Evolutionary conservation across 2,888 invertebrate species (phyloP).

Genomic region (Gnatocerus cornutus): DNA sequence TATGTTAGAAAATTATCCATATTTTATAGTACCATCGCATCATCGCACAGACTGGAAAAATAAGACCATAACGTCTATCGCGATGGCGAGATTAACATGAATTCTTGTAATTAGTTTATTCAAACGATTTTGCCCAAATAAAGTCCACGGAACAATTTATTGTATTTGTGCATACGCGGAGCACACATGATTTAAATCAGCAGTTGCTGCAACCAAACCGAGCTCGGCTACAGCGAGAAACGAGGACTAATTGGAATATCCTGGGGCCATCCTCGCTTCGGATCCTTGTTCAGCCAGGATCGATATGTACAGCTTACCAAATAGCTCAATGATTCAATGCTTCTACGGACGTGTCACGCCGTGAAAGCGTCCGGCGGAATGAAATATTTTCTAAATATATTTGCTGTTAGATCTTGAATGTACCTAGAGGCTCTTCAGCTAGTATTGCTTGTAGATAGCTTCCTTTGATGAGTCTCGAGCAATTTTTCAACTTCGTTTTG

Average conservation of each 20-base stretch:
- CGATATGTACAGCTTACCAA: constrained; percentile 51
- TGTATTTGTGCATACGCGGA: constrained; percentile 27
- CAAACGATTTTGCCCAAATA: constrained; percentile 15
- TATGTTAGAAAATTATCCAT: constrained; percentile 62
- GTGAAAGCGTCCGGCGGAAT: constrained; percentile 15
- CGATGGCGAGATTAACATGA: constrained; percentile 15
- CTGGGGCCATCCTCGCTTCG: constrained; percentile 51
- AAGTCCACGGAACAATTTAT: constrained; percentile 14
- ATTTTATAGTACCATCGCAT: constrained; percentile 51
- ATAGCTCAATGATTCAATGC: constrained; percentile 49
- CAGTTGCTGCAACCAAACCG: constrained; percentile 46
- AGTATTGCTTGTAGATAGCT: not conserved
- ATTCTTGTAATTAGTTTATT: constrained; percentile 31
- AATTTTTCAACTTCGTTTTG: too few species aligned
- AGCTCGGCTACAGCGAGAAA: constrained; percentile 50
- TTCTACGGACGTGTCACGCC: constrained; percentile 23
- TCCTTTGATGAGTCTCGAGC: too few species aligned
- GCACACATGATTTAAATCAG: constrained; percentile 38
- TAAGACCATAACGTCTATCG: constrained; percentile 20
- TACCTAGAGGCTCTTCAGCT: not conserved
- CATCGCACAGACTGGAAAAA: constrained; percentile 31
- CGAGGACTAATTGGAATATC: constrained; percentile 53
- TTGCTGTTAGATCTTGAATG: not conserved
- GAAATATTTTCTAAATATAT: constrained; percentile 15
- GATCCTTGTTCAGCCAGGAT: constrained; percentile 51